A percentile compares a stretch with the other conserved stretches of the same genome.
phyloP scores from a whole-genome alignment of 2,888 invertebrate genomes.

The Zeuzera pyrina region DNA sequence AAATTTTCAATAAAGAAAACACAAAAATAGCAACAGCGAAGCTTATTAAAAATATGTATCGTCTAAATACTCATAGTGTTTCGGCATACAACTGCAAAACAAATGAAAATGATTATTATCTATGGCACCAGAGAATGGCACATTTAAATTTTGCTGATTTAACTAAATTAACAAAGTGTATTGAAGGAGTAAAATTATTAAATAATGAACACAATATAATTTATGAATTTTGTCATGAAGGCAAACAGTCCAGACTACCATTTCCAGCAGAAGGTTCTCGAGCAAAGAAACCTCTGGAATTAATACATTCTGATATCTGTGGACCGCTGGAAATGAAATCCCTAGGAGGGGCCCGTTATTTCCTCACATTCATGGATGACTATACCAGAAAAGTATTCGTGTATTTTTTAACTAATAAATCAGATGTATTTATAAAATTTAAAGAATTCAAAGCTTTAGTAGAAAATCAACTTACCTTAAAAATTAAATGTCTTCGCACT shows the following conservation, averaged over 20 bases:
- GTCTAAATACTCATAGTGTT: slow-evolving; percentile 7
- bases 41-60: slow-evolving; percentile 9
- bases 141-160: slow-evolving; percentile 9
- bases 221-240: slow-evolving; percentile 6
- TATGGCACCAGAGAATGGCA: slow-evolving; percentile 4
- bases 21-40: slow-evolving; percentile 11
- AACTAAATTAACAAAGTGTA: slow-evolving; percentile 14
- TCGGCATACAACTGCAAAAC: slow-evolving; percentile 5
- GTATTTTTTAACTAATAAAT: slow-evolving; percentile 31
- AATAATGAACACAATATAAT: not conserved
- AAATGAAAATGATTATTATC: not conserved
- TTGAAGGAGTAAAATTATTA: slow-evolving; percentile 4
- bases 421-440: slow-evolving; percentile 20
- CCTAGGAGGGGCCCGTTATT: slow-evolving; percentile 28
- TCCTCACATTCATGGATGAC: slow-evolving; percentile 35
- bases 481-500: too few relatives aligned
- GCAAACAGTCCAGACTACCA: slow-evolving; percentile 5
- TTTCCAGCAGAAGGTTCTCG: slow-evolving; percentile 2
- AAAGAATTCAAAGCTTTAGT: too few relatives aligned
- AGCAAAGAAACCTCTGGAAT: slow-evolving; percentile 20
- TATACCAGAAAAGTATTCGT: slow-evolving; percentile 18
- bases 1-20: slow-evolving; percentile 10
- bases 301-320: slow-evolving; percentile 33
- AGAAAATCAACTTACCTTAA: too few relatives aligned
- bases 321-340: slow-evolving; percentile 32